A percentile compares a stretch with the other conserved stretches of the same genome.
Conservation (phyloP, 2,888 invertebrate genomes). For the Gortyna flavago region DNA sequence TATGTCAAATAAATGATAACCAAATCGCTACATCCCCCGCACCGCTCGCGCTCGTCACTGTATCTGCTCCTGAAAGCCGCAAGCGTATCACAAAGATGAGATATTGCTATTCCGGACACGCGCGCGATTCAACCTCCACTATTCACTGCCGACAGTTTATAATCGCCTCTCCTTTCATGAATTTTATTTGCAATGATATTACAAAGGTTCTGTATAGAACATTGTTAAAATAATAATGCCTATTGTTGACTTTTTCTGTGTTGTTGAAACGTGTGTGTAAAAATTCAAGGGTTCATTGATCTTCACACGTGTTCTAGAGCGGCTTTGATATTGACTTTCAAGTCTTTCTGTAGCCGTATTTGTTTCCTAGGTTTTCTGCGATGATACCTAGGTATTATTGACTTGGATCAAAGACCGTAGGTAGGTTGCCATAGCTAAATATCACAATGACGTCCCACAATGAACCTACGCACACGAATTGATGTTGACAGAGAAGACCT, state of each 20-base stretch:
- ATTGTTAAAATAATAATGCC: neutral
- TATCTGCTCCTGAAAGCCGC: slow-evolving; percentile 42
- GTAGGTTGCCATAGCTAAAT: neutral
- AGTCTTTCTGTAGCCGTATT: too few relatives aligned
- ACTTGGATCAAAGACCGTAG: neutral
- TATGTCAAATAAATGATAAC: too few relatives aligned
- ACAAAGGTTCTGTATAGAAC: slow-evolving; percentile 26
- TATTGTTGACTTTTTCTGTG: neutral
- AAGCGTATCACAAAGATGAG: slow-evolving; percentile 75
- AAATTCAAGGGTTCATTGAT: slow-evolving; percentile 22
- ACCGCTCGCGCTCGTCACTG: slow-evolving; percentile 67
- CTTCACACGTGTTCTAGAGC: neutral
- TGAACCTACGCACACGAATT: too few relatives aligned
- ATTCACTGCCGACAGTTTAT: slow-evolving; percentile 66
- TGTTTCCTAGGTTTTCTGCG: neutral
- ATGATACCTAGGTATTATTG: neutral
- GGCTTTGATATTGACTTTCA: neutral
- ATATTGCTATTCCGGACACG: slow-evolving; percentile 81
- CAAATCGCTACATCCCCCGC: slow-evolving; percentile 58
- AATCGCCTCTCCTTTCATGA: slow-evolving; percentile 58
- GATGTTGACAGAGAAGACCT: too few relatives aligned
- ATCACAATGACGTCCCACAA: too few relatives aligned
- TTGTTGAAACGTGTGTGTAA: slow-evolving; percentile 16
- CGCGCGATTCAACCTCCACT: slow-evolving; percentile 71
- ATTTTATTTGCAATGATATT: slow-evolving; percentile 51